Evolutionary conservation across 2,113 vertebrate genomes (phyloP).

Genomic region (Rhagologus leucostigma): DNA sequence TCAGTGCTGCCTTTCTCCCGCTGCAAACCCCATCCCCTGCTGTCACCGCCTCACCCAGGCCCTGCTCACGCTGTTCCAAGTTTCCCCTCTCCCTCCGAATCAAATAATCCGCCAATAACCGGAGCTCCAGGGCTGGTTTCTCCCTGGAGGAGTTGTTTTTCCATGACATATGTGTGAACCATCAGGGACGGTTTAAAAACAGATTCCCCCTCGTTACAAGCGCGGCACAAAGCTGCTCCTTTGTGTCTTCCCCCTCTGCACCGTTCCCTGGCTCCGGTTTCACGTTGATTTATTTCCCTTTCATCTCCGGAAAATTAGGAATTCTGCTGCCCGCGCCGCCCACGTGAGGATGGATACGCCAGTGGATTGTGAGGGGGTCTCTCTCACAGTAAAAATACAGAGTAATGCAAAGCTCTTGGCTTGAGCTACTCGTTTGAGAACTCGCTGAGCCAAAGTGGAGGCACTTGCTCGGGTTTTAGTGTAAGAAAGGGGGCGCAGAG

Average conservation of each 20-base stretch:
- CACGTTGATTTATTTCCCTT: background rate
- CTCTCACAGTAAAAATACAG: background rate
- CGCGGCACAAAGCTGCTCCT: background rate
- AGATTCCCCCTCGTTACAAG: background rate
- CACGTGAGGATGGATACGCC: background rate
- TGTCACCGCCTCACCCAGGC: background rate
- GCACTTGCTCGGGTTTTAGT: background rate
- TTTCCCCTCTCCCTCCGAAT: background rate
- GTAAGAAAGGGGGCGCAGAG: accelerated
- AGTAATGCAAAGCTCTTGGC: background rate
- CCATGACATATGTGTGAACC: background rate
- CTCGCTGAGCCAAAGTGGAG: background rate
- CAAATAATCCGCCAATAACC: background rate
- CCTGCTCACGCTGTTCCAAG: accelerated
- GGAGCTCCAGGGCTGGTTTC: background rate
- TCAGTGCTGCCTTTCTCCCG: background rate
- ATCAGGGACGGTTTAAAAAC: background rate
- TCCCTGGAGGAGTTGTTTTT: background rate
- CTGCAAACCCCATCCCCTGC: background rate
- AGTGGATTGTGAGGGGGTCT: background rate
- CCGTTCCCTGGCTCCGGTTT: background rate
- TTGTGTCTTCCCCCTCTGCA: background rate
- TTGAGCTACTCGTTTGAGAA: background rate
- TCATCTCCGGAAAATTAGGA: background rate
- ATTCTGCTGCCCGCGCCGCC: background rate